Base-by-base conservation (phyloP, 2,888 invertebrate genomes). In the Leptothorax acervorum region DNA sequence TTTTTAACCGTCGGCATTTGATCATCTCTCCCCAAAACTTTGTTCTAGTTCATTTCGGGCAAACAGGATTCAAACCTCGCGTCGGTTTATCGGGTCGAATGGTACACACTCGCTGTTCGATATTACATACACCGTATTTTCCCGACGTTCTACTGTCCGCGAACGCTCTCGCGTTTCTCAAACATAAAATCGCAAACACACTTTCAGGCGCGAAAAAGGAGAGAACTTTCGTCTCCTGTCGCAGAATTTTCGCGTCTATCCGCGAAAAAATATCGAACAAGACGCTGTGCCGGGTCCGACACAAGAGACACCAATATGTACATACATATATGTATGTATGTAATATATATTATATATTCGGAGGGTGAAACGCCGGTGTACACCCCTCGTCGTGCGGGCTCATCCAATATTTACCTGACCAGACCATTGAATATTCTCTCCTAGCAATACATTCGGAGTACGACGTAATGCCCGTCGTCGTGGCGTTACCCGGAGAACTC, bases 321-420 rank as follows among this genome's bases (percentile, higher is more conserved):
- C n/a, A 39, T 9, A 35, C 18, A 76, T 55, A 12, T 63, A 28
- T 55, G 39, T 55, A 55, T 51, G 31, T 42, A 76, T 57, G 11
- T 66, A 70, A 31, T 12, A 31, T 62, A 51, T 62, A 45, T 78
- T 57, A 23, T 60, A 60, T 55, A 79, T 73, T 60, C 42, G 53
- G 39, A 70, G 65, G 66, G 82, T 73, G 39, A 60, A 79, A 57
- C 51, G 39, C 28, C 55, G 35, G 51, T 78, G 71, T 45, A 28
- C 48, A 18, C 75, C 66, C 74, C 82, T 83, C 86, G 88, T 86
- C 89, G 87, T 85, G 88, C 71, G 55, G 70, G 87, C 91, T 93
- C 92, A 93, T 94, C 89, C 92, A 93, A 94, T 94, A 94, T 94
- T 94, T 94, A 94, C 91, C 88, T 90, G 90, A 89, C 90, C 90